Percentiles rank a stretch among this genome's conserved stretches.
Conservation (phyloP, 2,797 vertebrate genomes). For the Argya squamiceps region DNA sequence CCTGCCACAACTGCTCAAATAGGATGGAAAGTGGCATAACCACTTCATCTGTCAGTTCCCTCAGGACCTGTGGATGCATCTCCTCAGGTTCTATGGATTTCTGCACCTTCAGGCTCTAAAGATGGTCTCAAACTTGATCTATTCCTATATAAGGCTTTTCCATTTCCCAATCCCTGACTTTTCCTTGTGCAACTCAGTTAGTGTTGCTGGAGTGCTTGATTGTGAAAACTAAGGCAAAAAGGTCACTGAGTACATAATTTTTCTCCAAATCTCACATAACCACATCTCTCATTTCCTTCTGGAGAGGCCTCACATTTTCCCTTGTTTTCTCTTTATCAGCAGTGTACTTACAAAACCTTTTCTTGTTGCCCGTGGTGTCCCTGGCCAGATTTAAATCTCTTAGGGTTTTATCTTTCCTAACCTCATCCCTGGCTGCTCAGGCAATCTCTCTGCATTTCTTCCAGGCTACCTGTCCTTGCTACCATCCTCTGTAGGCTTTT, state of each 20-base stretch:
- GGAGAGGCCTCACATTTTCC: neutral
- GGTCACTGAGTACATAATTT: neutral
- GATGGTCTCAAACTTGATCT: neutral
- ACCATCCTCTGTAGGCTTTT: neutral
- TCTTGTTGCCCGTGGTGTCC: neutral
- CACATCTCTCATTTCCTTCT: neutral
- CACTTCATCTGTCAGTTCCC: neutral
- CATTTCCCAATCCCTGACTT: neutral
- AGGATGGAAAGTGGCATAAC: neutral
- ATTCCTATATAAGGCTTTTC: neutral
- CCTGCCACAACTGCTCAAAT: neutral
- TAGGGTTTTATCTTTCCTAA: neutral
- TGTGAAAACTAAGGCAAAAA: neutral
- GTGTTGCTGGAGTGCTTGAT: neutral
- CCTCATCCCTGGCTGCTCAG: neutral
- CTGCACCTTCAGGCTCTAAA: neutral
- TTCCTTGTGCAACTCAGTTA: neutral
- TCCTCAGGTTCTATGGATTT: neutral
- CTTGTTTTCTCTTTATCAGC: neutral
- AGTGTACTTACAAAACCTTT: neutral
- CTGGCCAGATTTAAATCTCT: neutral
- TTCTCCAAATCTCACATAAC: fast-evolving
- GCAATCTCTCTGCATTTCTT: neutral
- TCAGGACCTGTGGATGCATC: neutral
- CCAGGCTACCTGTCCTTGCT: neutral